A percentile compares a stretch with the other conserved stretches of the same genome.
Conservation (phyloP, 2,797 vertebrate genomes). For the Pygocentrus nattereri region DNA sequence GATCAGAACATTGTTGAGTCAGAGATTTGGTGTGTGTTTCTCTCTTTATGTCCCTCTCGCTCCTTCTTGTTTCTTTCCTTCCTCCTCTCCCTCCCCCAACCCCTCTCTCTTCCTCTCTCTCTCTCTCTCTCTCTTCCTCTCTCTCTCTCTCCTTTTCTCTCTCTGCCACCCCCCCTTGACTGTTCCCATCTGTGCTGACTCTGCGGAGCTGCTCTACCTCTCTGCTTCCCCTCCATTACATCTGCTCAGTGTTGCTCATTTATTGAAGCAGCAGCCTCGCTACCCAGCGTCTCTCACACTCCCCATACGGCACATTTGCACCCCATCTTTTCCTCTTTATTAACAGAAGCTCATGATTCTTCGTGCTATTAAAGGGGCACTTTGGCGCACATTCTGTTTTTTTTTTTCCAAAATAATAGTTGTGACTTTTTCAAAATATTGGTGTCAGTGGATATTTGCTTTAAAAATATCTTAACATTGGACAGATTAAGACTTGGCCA, state of each 20-base stretch:
- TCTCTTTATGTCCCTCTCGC: not conserved
- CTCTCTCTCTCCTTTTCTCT: not conserved
- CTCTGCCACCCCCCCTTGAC: not conserved
- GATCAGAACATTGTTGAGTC: no score
- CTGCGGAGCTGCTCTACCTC: constrained; percentile 48
- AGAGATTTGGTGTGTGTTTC: not conserved
- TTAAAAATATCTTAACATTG: no score
- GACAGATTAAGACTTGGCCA: no score
- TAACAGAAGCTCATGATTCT: not conserved
- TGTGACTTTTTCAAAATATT: no score
- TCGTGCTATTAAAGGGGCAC: not conserved
- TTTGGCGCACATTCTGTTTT: not conserved
- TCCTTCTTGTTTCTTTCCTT: not conserved
- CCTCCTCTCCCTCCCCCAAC: not conserved
- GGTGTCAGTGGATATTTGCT: no score
- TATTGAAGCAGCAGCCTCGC: constrained; percentile 41
- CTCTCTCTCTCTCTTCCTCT: not conserved
- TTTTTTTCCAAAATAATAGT: not conserved
- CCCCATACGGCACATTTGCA: not conserved
- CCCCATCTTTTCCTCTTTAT: not conserved
- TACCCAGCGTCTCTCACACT: constrained; percentile 42
- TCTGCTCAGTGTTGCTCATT: constrained; percentile 55
- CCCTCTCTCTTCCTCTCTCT: not conserved
- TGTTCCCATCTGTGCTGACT: constrained; percentile 58
- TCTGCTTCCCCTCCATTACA: constrained; percentile 52